A percentile compares a stretch with the other conserved stretches of the same genome.
Evolutionary conservation across 2,113 vertebrate species (phyloP).

Genomic region (Ptilorrhoa leucosticta): DNA sequence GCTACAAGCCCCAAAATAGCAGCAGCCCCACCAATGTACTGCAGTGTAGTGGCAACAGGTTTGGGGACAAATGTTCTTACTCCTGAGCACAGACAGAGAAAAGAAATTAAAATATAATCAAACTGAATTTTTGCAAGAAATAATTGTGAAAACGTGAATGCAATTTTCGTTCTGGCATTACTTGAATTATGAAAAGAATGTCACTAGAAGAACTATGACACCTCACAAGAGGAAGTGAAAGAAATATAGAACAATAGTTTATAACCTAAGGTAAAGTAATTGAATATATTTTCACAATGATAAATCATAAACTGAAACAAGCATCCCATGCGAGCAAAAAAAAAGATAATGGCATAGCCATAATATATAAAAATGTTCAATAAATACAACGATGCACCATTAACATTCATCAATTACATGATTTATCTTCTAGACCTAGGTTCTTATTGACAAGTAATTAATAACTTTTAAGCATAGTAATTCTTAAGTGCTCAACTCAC

Average conservation of each 20-base stretch:
- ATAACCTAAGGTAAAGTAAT: background rate
- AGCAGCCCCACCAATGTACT: slow-evolving; percentile 94
- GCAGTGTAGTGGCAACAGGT: slow-evolving; percentile 93
- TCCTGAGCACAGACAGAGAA: slow-evolving; percentile 71
- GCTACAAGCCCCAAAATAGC: slow-evolving; percentile 96
- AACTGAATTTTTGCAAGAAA: background rate
- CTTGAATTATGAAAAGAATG: background rate
- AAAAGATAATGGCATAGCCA: background rate
- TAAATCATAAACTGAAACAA: background rate
- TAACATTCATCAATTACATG: background rate
- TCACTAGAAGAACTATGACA: background rate
- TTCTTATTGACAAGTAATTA: background rate
- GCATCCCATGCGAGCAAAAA: background rate
- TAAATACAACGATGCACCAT: background rate
- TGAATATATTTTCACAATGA: background rate
- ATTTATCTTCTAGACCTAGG: background rate
- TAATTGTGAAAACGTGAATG: background rate
- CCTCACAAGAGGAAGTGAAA: background rate
- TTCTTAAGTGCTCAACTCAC: slow-evolving; percentile 65
- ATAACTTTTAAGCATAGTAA: background rate
- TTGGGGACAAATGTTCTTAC: slow-evolving; percentile 93
- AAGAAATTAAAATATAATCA: background rate
- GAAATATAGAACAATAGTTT: background rate
- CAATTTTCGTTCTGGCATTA: background rate
- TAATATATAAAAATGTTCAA: background rate